These are phyloP conservation scores for Cataglyphis albicans DNA, from an alignment of 2,888 invertebrate genomes.

Conservation along the genomic window DNA sequence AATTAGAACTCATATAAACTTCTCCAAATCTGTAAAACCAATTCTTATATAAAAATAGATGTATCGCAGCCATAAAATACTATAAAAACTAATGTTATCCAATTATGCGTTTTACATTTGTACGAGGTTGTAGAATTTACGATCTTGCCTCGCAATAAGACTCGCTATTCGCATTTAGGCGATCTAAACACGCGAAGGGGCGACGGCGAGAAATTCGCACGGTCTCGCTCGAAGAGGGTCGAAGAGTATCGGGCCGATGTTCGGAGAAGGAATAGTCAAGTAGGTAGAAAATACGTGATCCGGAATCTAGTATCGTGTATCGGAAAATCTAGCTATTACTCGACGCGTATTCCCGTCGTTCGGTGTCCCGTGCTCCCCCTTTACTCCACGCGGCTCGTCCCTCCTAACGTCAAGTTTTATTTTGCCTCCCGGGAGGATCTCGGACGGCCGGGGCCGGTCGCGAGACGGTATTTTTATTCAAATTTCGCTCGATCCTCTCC, in stretches of 20 bases:
- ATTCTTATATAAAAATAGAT: neutral
- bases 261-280: slow-evolving; percentile 74
- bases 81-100: neutral
- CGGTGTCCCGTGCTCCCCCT: slow-evolving; percentile 21
- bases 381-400: neutral
- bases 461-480: slow-evolving; percentile 81
- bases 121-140: slow-evolving; percentile 1
- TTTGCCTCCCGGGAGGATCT: slow-evolving; percentile 69
- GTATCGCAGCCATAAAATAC: neutral
- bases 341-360: slow-evolving; percentile 55
- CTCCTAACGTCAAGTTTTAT: slow-evolving; percentile 73
- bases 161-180: slow-evolving; percentile 19
- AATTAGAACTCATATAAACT: neutral
- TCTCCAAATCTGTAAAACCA: neutral
- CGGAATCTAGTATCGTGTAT: slow-evolving; percentile 76
- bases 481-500: slow-evolving; percentile 76
- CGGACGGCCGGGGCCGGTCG: slow-evolving; percentile 62
- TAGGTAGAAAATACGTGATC: slow-evolving; percentile 76
- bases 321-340: slow-evolving; percentile 76
- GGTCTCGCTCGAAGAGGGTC: neutral
- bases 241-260: slow-evolving; percentile 59
- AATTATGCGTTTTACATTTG: slow-evolving; percentile 20
- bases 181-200: slow-evolving; percentile 19
- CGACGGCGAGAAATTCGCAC: slow-evolving; percentile 26
- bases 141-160: neutral